Conservation (phyloP, 30 jellyfish, hydroid and myxozoan genomes). For the Aurelia aurita region DNA sequence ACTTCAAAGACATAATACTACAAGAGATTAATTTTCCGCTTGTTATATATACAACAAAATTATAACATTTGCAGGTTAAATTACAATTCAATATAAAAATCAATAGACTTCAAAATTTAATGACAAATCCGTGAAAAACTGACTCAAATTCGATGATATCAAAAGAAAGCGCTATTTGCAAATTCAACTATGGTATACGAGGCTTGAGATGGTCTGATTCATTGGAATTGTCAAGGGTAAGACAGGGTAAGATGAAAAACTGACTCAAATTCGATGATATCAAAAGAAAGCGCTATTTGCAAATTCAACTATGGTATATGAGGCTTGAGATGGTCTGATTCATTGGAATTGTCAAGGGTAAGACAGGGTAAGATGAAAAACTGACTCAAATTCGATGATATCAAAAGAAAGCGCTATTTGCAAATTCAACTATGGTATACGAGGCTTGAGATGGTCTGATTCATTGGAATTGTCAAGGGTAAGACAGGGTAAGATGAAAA, state of each 20-base stretch:
- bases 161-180: background rate
- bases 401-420: background rate
- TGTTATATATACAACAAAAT: background rate
- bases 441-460: too few species aligned
- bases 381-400: background rate
- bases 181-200: background rate
- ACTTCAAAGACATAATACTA: too few species aligned
- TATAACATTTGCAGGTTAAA: background rate
- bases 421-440: background rate
- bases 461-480: too few species aligned
- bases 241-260: too few species aligned
- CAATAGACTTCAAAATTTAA: conserved; percentile 4
- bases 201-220: too few species aligned
- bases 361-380: too few species aligned
- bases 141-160: background rate
- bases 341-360: too few species aligned
- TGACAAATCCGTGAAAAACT: background rate
- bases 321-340: too few species aligned
- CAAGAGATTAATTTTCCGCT: too few species aligned
- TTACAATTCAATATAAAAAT: conserved; percentile 9
- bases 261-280: background rate
- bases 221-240: too few species aligned
- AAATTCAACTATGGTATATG: background rate
- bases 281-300: background rate
- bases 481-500: too few species aligned